These are phyloP conservation scores for Paratrypauchen microcephalus DNA, from an alignment of 2,797 vertebrate genomes.

Conservation along the genomic window DNA sequence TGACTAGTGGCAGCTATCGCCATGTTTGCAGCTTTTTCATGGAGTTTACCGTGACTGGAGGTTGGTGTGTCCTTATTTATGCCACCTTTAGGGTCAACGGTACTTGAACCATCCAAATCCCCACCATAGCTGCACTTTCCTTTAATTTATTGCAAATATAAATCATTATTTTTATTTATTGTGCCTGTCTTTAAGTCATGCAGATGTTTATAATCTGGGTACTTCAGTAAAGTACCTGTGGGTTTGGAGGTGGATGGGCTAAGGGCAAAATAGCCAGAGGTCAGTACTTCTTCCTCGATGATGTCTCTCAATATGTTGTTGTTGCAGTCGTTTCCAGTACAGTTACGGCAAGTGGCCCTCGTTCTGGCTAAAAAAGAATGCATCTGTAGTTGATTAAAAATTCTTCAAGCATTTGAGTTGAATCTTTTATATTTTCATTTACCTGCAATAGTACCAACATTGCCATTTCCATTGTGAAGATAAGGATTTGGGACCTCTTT, in stretches of 20 bases:
- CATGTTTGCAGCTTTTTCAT: conserved; percentile 32
- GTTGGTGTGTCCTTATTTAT: conserved; percentile 41
- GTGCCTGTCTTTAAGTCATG: background rate
- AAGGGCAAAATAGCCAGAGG: background rate
- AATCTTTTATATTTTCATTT: background rate
- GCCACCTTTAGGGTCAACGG: conserved; percentile 22
- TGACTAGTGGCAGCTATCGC: conserved; percentile 36
- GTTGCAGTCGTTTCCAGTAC: background rate
- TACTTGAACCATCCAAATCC: conserved; percentile 2
- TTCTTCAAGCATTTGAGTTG: background rate
- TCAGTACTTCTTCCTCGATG: background rate
- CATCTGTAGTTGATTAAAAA: background rate
- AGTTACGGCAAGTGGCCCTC: background rate
- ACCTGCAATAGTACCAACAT: conserved; percentile 3
- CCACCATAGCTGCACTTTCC: conserved; percentile 12
- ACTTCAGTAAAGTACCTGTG: background rate
- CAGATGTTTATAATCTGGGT: background rate
- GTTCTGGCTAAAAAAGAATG: background rate
- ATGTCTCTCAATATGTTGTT: conserved; percentile 1
- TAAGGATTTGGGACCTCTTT: conserved; percentile 54
- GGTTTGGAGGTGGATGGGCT: background rate
- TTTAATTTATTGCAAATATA: background rate
- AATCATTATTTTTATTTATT: background rate
- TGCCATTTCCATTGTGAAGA: conserved; percentile 29
- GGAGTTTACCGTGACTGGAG: conserved; percentile 29